A percentile compares a stretch with the other conserved stretches of the same genome.
These are phyloP conservation scores for Cosmia pyralina DNA, from an alignment of 2,888 invertebrate species.

Conservation along the genomic window DNA sequence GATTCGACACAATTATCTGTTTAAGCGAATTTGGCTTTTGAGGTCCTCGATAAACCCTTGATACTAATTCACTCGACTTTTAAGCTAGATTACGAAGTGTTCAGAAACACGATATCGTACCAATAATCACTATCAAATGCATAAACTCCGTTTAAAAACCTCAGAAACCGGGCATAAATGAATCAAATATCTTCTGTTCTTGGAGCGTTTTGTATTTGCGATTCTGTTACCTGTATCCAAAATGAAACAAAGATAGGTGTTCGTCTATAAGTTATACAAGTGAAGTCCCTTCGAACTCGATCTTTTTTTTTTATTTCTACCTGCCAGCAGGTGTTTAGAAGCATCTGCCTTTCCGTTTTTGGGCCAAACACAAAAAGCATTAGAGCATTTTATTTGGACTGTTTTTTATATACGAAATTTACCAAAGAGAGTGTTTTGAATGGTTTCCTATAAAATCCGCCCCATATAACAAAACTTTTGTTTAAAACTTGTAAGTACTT, in stretches of 20 bases:
- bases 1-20: too few relatives aligned
- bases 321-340: slow-evolving; percentile 15
- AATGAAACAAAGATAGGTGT: background rate
- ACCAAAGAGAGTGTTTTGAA: too few relatives aligned
- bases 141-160: too few relatives aligned
- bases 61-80: too few relatives aligned
- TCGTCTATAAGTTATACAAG: background rate
- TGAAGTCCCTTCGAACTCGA: background rate
- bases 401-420: background rate
- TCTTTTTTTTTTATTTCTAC: background rate
- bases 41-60: too few relatives aligned
- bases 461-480: background rate
- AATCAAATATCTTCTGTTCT: background rate
- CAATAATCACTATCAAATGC: too few relatives aligned
- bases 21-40: too few relatives aligned
- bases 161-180: background rate
- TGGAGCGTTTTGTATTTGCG: background rate
- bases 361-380: background rate
- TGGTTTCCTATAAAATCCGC: background rate
- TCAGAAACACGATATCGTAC: too few relatives aligned
- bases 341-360: slow-evolving; percentile 2
- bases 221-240: background rate
- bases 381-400: background rate
- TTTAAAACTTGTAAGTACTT: background rate
- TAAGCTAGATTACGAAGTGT: too few relatives aligned